Evolutionary conservation across 2,113 vertebrate species (phyloP).

Genomic region (Leucopsar rothschildi): DNA sequence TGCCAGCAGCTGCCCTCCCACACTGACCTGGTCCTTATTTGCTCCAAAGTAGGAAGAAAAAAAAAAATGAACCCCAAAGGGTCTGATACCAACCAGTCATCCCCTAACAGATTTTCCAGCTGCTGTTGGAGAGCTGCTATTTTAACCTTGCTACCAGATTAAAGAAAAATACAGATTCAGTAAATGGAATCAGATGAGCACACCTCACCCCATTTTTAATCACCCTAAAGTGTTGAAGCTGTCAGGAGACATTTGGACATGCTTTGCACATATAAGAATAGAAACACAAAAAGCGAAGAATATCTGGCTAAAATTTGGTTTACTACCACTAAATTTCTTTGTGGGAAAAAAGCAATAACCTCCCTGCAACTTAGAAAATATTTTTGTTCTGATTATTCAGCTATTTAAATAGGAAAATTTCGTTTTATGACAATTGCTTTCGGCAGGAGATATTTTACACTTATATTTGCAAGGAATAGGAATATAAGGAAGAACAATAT

Average conservation of each 20-base stretch:
- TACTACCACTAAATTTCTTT: constrained; percentile 47
- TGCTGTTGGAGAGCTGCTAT: neutral
- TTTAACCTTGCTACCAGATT: constrained; percentile 7
- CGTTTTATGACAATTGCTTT: constrained; percentile 67
- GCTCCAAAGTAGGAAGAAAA: neutral
- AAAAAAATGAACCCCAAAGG: neutral
- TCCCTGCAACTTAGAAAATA: constrained; percentile 48
- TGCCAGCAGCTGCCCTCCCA: neutral
- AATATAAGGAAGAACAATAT: constrained; percentile 74
- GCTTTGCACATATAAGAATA: constrained; percentile 17
- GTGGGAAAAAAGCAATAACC: constrained; percentile 62
- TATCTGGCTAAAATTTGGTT: constrained; percentile 12
- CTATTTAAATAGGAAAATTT: constrained; percentile 67
- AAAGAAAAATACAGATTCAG: constrained; percentile 17
- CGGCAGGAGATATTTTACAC: constrained; percentile 69
- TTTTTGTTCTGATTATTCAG: constrained; percentile 63
- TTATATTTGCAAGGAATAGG: constrained; percentile 61
- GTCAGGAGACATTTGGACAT: constrained; percentile 36
- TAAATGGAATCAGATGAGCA: neutral
- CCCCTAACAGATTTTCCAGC: neutral
- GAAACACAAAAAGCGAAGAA: neutral
- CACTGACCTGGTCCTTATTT: neutral
- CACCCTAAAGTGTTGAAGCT: constrained; percentile 16
- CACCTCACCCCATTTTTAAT: neutral
- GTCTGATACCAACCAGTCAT: neutral